A percentile compares a stretch with the other conserved stretches of the same genome.
Conservation (phyloP, 2,113 vertebrate species). For the Lagopus muta region DNA sequence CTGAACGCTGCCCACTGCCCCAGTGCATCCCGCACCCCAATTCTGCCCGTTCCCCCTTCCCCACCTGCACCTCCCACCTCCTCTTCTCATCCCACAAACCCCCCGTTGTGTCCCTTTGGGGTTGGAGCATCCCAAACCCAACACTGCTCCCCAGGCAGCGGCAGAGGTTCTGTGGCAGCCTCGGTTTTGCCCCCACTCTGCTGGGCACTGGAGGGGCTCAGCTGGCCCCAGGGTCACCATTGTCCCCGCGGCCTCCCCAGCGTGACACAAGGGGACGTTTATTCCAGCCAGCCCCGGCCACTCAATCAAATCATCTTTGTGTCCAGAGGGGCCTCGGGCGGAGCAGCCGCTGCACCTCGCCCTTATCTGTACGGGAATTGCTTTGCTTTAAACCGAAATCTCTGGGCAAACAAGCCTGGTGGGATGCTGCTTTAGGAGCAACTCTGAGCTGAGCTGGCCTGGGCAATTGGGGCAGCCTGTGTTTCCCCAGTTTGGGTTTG, state of each 20-base stretch:
- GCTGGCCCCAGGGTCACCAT: slow-evolving; percentile 54
- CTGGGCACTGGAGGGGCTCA: not conserved
- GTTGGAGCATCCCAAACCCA: not conserved
- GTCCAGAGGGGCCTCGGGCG: slow-evolving; percentile 47
- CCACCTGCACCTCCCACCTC: not conserved
- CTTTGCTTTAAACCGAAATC: not conserved
- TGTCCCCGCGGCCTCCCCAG: slow-evolving; percentile 49
- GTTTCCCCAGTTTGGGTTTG: not conserved
- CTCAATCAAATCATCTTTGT: slow-evolving; percentile 69
- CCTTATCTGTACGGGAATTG: not conserved
- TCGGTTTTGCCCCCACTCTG: not conserved
- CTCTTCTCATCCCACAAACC: not conserved
- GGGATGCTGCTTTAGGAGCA: fast-evolving
- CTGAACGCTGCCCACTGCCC: not conserved
- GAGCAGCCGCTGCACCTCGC: slow-evolving; percentile 22
- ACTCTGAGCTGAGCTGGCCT: not conserved
- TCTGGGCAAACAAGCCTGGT: fast-evolving
- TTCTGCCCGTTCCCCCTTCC: not conserved
- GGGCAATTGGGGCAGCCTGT: fast-evolving
- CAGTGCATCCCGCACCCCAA: not conserved
- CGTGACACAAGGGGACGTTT: slow-evolving; percentile 64
- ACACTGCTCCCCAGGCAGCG: not conserved
- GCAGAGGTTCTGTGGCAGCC: not conserved
- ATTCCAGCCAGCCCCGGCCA: slow-evolving; percentile 35
- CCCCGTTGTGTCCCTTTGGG: not conserved